Evolutionary conservation across 2,797 vertebrate species (phyloP).

Genomic region (Rachycentron canadum): DNA sequence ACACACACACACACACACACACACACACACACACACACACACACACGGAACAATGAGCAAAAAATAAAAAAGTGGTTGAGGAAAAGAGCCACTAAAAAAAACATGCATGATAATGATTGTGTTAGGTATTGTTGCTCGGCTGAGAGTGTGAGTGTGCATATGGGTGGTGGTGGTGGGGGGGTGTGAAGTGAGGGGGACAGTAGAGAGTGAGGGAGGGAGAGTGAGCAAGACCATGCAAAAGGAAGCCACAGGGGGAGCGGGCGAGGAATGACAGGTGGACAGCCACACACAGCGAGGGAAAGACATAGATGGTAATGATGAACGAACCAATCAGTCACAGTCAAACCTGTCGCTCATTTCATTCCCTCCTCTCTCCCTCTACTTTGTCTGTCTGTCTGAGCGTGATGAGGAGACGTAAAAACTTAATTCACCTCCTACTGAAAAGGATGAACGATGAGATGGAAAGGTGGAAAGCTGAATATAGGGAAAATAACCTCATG

Average conservation of each 20-base stretch:
- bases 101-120: constrained; percentile 15
- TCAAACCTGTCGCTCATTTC: neutral
- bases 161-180: too few relatives aligned
- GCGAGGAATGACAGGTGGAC: constrained; percentile 20
- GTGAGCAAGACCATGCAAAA: neutral
- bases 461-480: neutral
- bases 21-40: too few relatives aligned
- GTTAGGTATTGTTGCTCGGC: constrained; percentile 18
- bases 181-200: neutral
- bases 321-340: neutral
- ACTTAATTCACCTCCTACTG: neutral
- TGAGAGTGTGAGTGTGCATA: neutral
- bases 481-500: constrained; percentile 1
- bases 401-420: neutral
- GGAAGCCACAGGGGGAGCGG: neutral
- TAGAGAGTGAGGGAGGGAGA: neutral
- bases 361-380: neutral
- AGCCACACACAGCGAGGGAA: neutral
- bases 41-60: neutral
- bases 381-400: neutral
- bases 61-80: constrained; percentile 6
- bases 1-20: constrained; percentile 5
- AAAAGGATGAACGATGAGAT: neutral
- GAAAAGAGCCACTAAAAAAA: constrained; percentile 2
- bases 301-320: constrained; percentile 8